phyloP scores from a whole-genome alignment of 2,888 invertebrate species.

The Myathropa florea region DNA sequence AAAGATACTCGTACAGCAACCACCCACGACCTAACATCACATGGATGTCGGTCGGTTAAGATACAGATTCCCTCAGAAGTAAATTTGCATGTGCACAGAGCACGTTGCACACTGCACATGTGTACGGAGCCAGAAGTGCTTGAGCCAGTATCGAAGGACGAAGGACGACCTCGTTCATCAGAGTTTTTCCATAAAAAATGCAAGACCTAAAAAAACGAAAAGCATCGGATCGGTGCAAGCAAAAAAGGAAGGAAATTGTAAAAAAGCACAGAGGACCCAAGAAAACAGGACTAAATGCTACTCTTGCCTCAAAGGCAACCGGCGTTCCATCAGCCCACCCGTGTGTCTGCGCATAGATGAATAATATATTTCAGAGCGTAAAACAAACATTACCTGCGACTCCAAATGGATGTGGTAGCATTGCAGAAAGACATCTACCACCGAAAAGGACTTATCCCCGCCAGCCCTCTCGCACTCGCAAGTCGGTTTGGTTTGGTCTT shows the following conservation, averaged over 20 bases:
- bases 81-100: conserved; percentile 50
- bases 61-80: conserved; percentile 35
- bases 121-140: not conserved
- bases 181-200: conserved; percentile 39
- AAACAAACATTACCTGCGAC: conserved; percentile 78
- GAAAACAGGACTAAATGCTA: conserved; percentile 46
- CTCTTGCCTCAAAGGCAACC: conserved; percentile 5
- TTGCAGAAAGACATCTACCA: conserved; percentile 37
- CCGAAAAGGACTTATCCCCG: not conserved
- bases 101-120: not conserved
- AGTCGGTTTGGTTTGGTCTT: not conserved
- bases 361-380: conserved; percentile 78
- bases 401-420: conserved; percentile 56
- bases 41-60: conserved; percentile 12
- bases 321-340: not conserved
- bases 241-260: not conserved
- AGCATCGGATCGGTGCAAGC: not conserved
- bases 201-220: conserved; percentile 36
- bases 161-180: conserved; percentile 34
- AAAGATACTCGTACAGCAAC: not conserved
- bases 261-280: not conserved
- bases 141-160: conserved; percentile 21
- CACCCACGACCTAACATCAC: not conserved
- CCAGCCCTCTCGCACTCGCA: not conserved
- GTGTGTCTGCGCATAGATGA: conserved; percentile 62